phyloP scores from a whole-genome alignment of 2,113 vertebrate species.

The Lepus americanus region DNA sequence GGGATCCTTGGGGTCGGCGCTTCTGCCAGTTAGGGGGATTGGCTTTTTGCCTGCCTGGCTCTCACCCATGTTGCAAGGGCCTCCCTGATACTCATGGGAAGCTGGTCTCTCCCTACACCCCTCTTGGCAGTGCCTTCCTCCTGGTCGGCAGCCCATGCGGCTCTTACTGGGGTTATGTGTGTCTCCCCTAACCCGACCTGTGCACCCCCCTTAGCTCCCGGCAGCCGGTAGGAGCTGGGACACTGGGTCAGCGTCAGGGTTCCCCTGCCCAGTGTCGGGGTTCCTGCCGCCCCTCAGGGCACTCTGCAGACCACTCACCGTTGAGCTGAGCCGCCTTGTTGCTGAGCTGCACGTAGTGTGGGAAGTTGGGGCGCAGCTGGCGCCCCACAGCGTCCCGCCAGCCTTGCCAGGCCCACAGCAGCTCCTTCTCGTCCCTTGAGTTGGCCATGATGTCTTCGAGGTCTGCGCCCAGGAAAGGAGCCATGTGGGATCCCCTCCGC shows the following conservation, averaged over 20 bases:
- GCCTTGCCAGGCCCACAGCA: slow-evolving; percentile 94
- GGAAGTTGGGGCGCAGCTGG: slow-evolving; percentile 88
- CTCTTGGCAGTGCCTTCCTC: neutral
- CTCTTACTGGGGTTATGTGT: too few species aligned
- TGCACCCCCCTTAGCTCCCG: neutral
- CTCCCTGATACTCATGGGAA: neutral
- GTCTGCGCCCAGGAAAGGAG: slow-evolving; percentile 85
- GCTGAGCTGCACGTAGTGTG: slow-evolving; percentile 93
- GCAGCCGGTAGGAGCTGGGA: neutral
- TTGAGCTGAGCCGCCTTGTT: slow-evolving; percentile 93
- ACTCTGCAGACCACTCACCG: slow-evolving; percentile 84
- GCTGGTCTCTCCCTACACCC: neutral
- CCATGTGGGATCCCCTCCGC: neutral
- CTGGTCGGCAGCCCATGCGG: neutral
- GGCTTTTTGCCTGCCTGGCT: neutral
- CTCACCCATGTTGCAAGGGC: neutral
- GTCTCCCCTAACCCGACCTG: neutral
- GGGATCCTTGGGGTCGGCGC: accelerated
- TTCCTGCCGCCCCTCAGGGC: neutral
- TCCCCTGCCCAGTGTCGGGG: neutral
- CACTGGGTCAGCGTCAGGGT: neutral
- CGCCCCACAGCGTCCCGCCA: slow-evolving; percentile 94
- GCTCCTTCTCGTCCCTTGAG: slow-evolving; percentile 91
- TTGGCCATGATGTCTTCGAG: slow-evolving; percentile 93
- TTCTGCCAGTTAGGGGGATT: neutral